Evolutionary conservation across 2,888 invertebrate genomes (phyloP).

Genomic region (Aporophyla lueneburgensis): DNA sequence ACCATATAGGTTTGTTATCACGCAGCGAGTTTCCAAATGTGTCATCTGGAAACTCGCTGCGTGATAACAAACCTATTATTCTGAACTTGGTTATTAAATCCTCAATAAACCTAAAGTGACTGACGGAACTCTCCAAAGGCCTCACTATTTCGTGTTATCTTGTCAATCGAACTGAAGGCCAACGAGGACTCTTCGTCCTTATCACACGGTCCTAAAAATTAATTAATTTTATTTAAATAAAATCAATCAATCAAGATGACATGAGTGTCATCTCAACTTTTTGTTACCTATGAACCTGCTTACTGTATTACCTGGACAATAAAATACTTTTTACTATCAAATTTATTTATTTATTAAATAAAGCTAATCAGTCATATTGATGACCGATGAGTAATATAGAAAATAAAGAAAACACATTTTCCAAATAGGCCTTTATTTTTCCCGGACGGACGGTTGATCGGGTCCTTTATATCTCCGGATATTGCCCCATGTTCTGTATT

Average conservation of each 20-base stretch:
- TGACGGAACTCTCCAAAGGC: neutral
- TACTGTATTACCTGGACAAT: too few relatives aligned
- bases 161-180: slow-evolving; percentile 34
- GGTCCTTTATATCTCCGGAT: slow-evolving; percentile 16
- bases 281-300: too few relatives aligned
- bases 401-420: neutral
- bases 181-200: slow-evolving; percentile 1
- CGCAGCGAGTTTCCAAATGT: too few relatives aligned
- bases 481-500: slow-evolving; percentile 1
- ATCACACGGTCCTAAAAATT: too few relatives aligned
- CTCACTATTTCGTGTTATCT: slow-evolving; percentile 30
- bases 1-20: too few relatives aligned
- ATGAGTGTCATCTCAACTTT: too few relatives aligned
- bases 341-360: neutral
- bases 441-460: neutral
- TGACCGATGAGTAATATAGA: neutral
- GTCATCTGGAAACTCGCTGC: neutral
- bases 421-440: neutral
- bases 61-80: neutral
- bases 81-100: slow-evolving; percentile 1
- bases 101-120: slow-evolving; percentile 22
- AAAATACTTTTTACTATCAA: too few relatives aligned
- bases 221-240: too few relatives aligned
- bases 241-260: too few relatives aligned
- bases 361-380: neutral